Base-by-base conservation (phyloP, 2,888 invertebrate genomes). In the Trachelus troglodyta region DNA sequence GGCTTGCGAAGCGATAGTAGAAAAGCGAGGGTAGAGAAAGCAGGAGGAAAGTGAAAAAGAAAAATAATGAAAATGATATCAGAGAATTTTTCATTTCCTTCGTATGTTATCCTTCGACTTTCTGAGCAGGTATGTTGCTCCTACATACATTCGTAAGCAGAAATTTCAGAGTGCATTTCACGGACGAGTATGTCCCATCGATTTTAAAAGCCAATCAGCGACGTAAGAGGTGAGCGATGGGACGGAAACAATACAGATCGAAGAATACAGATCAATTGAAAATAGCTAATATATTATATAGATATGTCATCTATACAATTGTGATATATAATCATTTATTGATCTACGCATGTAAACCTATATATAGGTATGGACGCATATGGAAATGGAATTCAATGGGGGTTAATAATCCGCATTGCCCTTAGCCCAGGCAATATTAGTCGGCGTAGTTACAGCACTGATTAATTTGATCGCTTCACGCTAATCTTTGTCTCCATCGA, bases 401-500 rank as follows among this genome's bases (percentile, higher is more conserved):
- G 56, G 15, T 56, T 23, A 56, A 56, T 56, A 56, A 56, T 56
- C 56, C 15, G 23, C 23, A 56, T 56, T 56, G 23, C 56, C 56
- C 56, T 56, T 56, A 56, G 9, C 56, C 56, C 56, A 56, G 71
- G 33, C 71, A 71, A 71, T 34, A 71, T 71, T 34, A 34, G 33
- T 31, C 71, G 71, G 12, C 71, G 15, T 71, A 34, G 71, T 71
- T 71, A 71, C 71, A 31, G 71, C 33, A 71, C 31, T 33, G 31
- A 71, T 71, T 71, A 71, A 71, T 71, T 71, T 71, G 71, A 74
- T 74, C 37, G 34, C 34, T 35, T 74, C 74, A 23, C 34, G 74
- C 74, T 34, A 83, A 85, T 86, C 82, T 83, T 83, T 81, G 83
- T 76, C 79, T 76, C 79, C 77, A 79, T 79, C 77, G 79, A 79